Base-by-base conservation (phyloP, 2,113 vertebrate species). In the Jaculus jaculus region DNA sequence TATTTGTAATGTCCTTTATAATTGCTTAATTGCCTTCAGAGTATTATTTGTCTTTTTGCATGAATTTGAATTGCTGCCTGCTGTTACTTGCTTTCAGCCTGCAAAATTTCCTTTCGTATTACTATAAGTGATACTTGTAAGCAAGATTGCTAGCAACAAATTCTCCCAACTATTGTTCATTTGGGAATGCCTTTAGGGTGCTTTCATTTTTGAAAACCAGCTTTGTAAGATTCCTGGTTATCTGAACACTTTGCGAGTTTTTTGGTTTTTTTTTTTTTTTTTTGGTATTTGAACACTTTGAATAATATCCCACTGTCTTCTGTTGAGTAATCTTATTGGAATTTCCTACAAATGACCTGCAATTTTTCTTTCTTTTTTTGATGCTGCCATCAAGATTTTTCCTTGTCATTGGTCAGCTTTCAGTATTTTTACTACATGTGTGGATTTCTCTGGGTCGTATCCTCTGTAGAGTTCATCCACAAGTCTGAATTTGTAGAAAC, bases 211-310 rank as follows among this genome's bases (percentile, higher is more conserved):
- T 73, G 68, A 80, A 88, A 81, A 20, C 47, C 28, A 61, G 26
- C 30, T 93, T 87, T 91, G 32, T 79, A 39, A 21, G 34, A 39
- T 72, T 95, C 51, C 82, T 90, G 60, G 54, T 47, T 78, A 86
- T 74, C 75, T 68, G 61, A 87, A 69, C n/a, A 79, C 23, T 90
- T 54, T 42, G 32, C 51, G 42, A 47, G 42, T 47, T 47, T 47
- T 47, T 47, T 47, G 8, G 42, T 47, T 47, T 47, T 47, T 47
- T 47, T 47, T 47, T 47, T 47, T 47, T 47, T 47, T 47, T 47
- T 47, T 5, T 47, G 42, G 42, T 78, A 86, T 74, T 80, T 63
- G 61, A 87, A 69, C n/a, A 79, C 23, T 90, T 54, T 42, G 32
- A 61, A 47, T 81, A 16, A 51, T 61, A 72, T 54, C 60, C 30